phyloP scores from a whole-genome alignment of 2,888 invertebrate species.

The Drosophila maculinotata region DNA sequence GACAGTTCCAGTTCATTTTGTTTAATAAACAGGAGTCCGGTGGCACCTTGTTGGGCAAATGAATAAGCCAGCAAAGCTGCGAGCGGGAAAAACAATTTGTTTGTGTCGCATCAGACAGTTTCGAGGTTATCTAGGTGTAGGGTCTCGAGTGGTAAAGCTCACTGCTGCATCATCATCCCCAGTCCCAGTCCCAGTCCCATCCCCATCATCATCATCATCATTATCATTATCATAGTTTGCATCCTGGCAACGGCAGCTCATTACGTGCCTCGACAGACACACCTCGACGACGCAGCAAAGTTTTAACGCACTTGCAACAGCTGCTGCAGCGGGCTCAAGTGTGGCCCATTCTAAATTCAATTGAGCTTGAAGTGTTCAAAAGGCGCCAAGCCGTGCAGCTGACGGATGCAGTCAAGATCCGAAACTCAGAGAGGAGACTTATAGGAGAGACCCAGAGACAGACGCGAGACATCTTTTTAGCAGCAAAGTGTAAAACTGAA shows the following conservation, averaged over 20 bases:
- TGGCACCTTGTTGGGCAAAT: constrained; percentile 8
- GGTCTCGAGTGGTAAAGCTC: constrained; percentile 35
- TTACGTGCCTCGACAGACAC: constrained; percentile 47
- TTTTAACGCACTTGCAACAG: constrained; percentile 59
- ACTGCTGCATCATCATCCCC: constrained; percentile 21
- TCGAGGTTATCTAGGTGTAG: constrained; percentile 47
- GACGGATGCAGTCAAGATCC: constrained; percentile 36
- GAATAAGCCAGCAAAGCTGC: constrained; percentile 28
- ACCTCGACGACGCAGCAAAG: constrained; percentile 15
- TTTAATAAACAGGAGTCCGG: constrained; percentile 36
- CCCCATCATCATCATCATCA: constrained; percentile 4
- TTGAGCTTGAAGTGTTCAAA: constrained; percentile 73
- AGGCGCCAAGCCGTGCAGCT: constrained; percentile 56
- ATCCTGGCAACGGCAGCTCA: constrained; percentile 54
- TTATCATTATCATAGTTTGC: constrained; percentile 4
- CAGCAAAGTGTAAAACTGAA: constrained; percentile 4
- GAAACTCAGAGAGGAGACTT: constrained; percentile 10
- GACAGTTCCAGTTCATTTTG: constrained; percentile 45
- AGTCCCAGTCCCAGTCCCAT: too few species aligned
- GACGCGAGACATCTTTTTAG: constrained; percentile 14
- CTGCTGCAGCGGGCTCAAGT: constrained; percentile 49
- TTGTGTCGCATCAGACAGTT: constrained; percentile 26
- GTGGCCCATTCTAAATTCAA: constrained; percentile 71
- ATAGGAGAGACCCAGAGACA: constrained; percentile 3
- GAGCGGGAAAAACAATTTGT: constrained; percentile 37